Evolutionary conservation across 2,797 vertebrate genomes (phyloP), one percentile per base, ranked within the genome.

Genomic region (Platalea minor): DNA sequence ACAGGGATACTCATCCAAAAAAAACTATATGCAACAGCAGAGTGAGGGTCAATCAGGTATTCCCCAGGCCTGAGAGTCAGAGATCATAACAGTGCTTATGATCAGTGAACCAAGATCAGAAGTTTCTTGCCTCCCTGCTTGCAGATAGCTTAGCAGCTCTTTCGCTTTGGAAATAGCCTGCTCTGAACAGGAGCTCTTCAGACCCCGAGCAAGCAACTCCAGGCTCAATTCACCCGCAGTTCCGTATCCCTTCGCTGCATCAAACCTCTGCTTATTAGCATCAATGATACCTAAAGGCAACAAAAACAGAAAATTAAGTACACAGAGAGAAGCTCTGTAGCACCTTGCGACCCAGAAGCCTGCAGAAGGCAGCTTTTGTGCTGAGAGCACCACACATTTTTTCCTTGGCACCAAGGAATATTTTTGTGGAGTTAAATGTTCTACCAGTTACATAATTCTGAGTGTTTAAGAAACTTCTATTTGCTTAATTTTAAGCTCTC

Each of bases 151-250:
- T 24, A 35, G 48, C 7, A 5, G 5, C 25, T 74, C 39, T 35
- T 75, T 43, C 0, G 4, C 72, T 86, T 53, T 61, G 33, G 51
- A 76, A 50, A 64, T 0, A 50, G 50, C 15, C 11, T 35, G 43
- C 33, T 78, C 33, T 25, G 35, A 87, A 63, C 0, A 1, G 33
- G 18, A 79, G 20, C 63, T 59, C 53, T 48, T 60, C 16, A 74
- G n/a, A 73, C 17, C 12, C 1, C 1, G 12, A 78, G 10, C 20
- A 68, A 54, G 18, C 39, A 89, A 29, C 53, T 63, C 10, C 75
- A 61, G 17, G 23, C 19, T 72, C 45, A n/a, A 10, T 19, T 57
- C 28, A 54, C 5, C 17, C 0, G 0, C 35, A 77, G 29, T 45
- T 85, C 43, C 0, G 0, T 10, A 29, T 31, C 25, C 39, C 19